These are phyloP conservation scores for Melipona bicolor DNA, from an alignment of 2,888 invertebrate species.

Conservation along the genomic window DNA sequence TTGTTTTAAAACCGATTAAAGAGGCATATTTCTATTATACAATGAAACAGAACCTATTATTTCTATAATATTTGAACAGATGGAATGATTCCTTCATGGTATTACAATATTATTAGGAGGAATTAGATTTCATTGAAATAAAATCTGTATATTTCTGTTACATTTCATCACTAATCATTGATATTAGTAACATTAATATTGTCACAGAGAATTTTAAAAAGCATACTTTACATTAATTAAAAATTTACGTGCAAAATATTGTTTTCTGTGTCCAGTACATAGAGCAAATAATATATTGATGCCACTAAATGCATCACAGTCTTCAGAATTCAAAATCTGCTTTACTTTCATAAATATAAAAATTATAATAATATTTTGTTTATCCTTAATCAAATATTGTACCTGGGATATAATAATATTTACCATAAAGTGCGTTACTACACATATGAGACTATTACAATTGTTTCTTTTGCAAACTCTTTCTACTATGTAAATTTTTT, in stretches of 20 bases:
- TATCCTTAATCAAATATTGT: constrained; percentile 23
- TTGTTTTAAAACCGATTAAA: constrained; percentile 23
- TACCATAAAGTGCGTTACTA: constrained; percentile 18
- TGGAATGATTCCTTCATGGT: constrained; percentile 62
- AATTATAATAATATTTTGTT: constrained; percentile 21
- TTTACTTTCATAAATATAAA: constrained; percentile 39
- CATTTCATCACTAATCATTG: constrained; percentile 33
- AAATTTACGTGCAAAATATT: constrained; percentile 39
- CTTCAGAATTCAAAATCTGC: constrained; percentile 47
- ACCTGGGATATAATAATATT: constrained; percentile 14
- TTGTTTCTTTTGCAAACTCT: constrained; percentile 3
- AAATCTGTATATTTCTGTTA: constrained; percentile 18
- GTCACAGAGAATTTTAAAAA: constrained; percentile 28
- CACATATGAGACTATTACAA: constrained; percentile 26
- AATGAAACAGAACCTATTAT: constrained; percentile 13
- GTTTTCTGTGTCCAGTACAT: constrained; percentile 57
- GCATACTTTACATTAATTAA: constrained; percentile 31
- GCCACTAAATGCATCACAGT: constrained; percentile 74
- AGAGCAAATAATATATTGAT: constrained; percentile 60
- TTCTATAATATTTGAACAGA: constrained; percentile 35
- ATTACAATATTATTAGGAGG: constrained; percentile 39
- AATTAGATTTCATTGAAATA: constrained; percentile 44
- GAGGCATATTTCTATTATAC: constrained; percentile 8
- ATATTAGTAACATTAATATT: constrained; percentile 29
- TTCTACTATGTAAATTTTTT: constrained; percentile 21